These are phyloP conservation scores for Notarius quadriscutis DNA, from an alignment of 2,113 vertebrate genomes.

Conservation along the genomic window DNA sequence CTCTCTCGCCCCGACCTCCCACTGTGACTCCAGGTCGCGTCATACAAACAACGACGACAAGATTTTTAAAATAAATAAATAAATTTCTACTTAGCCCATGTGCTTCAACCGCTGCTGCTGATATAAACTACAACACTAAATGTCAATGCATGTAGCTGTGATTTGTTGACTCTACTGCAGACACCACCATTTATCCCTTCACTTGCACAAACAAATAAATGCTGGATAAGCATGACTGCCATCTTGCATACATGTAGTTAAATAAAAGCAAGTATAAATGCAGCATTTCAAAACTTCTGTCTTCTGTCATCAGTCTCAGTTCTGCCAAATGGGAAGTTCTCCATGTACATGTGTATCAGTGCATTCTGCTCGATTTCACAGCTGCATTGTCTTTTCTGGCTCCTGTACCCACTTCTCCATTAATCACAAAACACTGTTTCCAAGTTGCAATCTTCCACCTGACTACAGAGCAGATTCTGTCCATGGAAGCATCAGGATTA, in stretches of 20 bases:
- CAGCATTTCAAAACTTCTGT: neutral
- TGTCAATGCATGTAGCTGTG: neutral
- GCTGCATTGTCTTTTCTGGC: neutral
- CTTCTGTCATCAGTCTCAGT: neutral
- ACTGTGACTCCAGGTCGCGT: too few relatives aligned
- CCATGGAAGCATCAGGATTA: slow-evolving; percentile 26
- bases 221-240: neutral
- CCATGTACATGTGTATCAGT: neutral
- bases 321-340: neutral
- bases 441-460: neutral
- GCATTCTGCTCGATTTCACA: neutral
- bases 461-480: neutral
- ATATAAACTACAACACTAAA: neutral
- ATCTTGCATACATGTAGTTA: neutral
- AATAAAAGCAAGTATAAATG: neutral
- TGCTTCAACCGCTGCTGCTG: neutral
- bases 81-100: neutral
- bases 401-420: neutral
- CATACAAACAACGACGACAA: too few relatives aligned
- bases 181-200: neutral
- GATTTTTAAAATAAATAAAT: too few relatives aligned
- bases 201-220: neutral
- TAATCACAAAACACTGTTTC: slow-evolving; percentile 7
- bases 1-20: too few relatives aligned
- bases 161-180: neutral